Percentiles rank a stretch among this genome's conserved stretches.
Evolutionary conservation across 1,140 invertebrate species (phyloP).

Genomic region (Drosophila sproati): DNA sequence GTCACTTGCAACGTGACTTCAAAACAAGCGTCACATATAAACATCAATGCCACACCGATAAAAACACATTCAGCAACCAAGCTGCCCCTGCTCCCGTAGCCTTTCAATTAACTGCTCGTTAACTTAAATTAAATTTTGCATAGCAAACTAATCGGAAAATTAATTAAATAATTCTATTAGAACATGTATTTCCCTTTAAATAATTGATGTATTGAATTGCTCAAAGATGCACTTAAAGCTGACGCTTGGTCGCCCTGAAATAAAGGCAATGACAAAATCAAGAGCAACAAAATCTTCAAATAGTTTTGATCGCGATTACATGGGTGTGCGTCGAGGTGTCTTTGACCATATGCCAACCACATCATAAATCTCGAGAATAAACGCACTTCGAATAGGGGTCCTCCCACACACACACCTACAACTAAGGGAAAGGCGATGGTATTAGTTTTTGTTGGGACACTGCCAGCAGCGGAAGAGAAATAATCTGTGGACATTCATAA

Average conservation of each 20-base stretch:
- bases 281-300: slow-evolving; percentile 10
- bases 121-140: slow-evolving; percentile 79
- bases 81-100: background rate
- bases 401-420: background rate
- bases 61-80: slow-evolving; percentile 14
- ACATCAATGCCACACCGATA: slow-evolving; percentile 15
- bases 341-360: slow-evolving; percentile 36
- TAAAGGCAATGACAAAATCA: background rate
- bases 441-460: slow-evolving; percentile 1
- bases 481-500: no score
- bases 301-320: slow-evolving; percentile 34
- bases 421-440: slow-evolving; percentile 10
- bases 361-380: slow-evolving; percentile 66
- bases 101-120: slow-evolving; percentile 59
- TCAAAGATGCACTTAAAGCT: slow-evolving; percentile 62
- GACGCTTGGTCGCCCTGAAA: background rate
- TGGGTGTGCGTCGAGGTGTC: slow-evolving; percentile 10
- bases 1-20: background rate
- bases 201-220: slow-evolving; percentile 69
- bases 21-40: slow-evolving; percentile 3
- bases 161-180: slow-evolving; percentile 31
- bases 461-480: slow-evolving; percentile 7
- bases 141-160: slow-evolving; percentile 68
- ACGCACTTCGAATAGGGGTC: slow-evolving; percentile 3
- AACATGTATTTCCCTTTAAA: slow-evolving; percentile 45